Conservation (phyloP, 2,797 vertebrate species). For the Phrynocephalus forsythii region DNA sequence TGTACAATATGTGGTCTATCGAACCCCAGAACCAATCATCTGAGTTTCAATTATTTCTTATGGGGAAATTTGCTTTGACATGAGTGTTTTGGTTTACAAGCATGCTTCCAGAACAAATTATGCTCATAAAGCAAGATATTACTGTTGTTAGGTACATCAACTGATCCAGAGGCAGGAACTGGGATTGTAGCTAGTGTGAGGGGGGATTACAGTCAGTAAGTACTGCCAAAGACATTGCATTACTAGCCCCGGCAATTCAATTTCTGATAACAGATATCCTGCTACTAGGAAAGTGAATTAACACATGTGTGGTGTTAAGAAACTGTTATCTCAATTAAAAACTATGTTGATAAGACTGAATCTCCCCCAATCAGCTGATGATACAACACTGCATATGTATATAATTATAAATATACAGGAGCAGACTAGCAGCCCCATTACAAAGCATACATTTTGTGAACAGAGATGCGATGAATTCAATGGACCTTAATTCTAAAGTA, state of each 20-base stretch:
- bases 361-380: not conserved
- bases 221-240: not conserved
- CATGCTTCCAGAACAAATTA: too few relatives aligned
- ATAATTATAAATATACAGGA: too few relatives aligned
- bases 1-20: too few relatives aligned
- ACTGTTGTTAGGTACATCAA: not conserved
- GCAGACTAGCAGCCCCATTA: not conserved
- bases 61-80: too few relatives aligned
- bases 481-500: not conserved
- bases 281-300: not conserved
- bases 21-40: too few relatives aligned
- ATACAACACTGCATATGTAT: not conserved
- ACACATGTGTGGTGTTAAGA: too few relatives aligned
- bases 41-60: too few relatives aligned
- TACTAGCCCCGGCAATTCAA: not conserved
- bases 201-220: not conserved
- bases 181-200: not conserved
- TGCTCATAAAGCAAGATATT: too few relatives aligned
- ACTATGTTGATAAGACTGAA: too few relatives aligned
- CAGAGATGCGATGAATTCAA: not conserved
- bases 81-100: too few relatives aligned
- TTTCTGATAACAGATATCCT: not conserved
- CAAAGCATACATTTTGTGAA: not conserved
- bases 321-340: too few relatives aligned
- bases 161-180: not conserved